Base-by-base conservation (phyloP, 1,140 invertebrate genomes). In the Drosophila rhopaloa region DNA sequence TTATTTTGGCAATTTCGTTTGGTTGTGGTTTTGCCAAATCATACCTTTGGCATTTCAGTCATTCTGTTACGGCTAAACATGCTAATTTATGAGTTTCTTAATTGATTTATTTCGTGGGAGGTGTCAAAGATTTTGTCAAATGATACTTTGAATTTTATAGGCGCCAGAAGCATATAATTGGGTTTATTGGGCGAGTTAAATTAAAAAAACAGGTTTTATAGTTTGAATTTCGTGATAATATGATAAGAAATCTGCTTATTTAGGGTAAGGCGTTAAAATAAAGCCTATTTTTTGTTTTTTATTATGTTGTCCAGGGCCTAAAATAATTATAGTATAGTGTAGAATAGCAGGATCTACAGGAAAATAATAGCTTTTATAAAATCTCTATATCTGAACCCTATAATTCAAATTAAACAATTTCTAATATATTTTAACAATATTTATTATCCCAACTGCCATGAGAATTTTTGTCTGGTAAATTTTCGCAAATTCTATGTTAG, bases 11-110 rank as follows among this genome's bases (percentile, higher is more conserved):
- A 41, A 40, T 55, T 47, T 60, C 51, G 40, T 59, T 35, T 47
- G 14, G 43, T 66, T 67, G 24, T 4, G 27, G 8, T 29, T 40
- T 48, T n/a, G 78, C 54, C 78, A 62, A 78, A 67, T 85, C 82
- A 85, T 51, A 46, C 32, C 32, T 79, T 75, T 57, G 82, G 82
- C 51, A 85, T 85, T 78, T 59, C 68, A 54, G 58, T 80, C 38
- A 67, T 71, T 73, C 43, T 71, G 35, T 27, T 29, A 24, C 57
- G 41, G n/a, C 44, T 19, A 4, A 19, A 38, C 43, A 73, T 83
- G 71, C 63, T 79, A 79, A 83, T 75, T 47, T 38, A 13, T 55
- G 24, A n/a, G 14, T 43, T 50, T 62, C 24, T 66, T 70, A 38
- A 53, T 73, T 65, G 57, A 60, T 79, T 46, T 60, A 48, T 55